Conservation (phyloP, 2,797 vertebrate species). For the Hydrophis major region DNA sequence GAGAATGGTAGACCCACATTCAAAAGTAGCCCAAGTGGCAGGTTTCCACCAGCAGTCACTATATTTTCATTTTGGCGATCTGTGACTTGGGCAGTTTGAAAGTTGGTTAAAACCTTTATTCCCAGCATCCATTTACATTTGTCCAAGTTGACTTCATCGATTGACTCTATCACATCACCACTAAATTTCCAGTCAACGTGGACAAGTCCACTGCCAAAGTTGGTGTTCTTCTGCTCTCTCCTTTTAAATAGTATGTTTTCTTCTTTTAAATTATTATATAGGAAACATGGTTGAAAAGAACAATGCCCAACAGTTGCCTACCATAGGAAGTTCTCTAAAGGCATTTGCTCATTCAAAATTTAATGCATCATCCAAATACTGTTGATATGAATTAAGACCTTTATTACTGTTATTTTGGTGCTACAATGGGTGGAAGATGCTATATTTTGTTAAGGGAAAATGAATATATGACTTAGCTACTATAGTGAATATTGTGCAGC, state of each 20-base stretch:
- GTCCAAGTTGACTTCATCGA: background rate
- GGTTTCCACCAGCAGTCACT: background rate
- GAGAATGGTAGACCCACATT: background rate
- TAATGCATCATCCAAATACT: background rate
- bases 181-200: background rate
- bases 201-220: background rate
- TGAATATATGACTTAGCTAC: background rate
- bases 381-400: background rate
- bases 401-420: background rate
- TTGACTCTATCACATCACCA: background rate
- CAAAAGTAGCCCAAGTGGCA: background rate
- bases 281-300: background rate
- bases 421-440: background rate
- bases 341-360: background rate
- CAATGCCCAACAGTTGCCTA: background rate
- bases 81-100: background rate
- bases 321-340: background rate
- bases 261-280: background rate
- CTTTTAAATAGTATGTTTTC: background rate
- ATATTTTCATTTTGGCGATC: background rate
- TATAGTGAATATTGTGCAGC: background rate
- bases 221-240: background rate
- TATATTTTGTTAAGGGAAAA: background rate
- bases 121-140: background rate
- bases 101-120: background rate